Evolutionary conservation across 2,888 invertebrate genomes (phyloP), one percentile per base, ranked within the genome.

Genomic region (Pollenia griseotomentosa): DNA sequence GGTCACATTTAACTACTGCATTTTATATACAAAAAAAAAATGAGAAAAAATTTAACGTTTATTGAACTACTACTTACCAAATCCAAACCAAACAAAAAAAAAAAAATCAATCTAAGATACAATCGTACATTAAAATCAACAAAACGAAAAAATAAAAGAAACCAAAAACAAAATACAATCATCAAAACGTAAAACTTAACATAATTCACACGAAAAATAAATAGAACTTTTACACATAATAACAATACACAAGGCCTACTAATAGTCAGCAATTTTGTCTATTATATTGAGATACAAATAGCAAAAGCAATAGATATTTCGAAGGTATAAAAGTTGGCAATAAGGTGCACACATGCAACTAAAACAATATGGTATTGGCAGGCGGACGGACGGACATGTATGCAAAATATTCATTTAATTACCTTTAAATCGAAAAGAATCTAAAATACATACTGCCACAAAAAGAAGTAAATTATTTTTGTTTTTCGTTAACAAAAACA

Each of bases 381-480:
- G 33, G 6, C 33, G 6, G 33, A 33, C 33, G 33, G 33, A 33
- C 33, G 33, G 33, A 55, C 75, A 53, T 75, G 79, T 81, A 88
- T 85, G 88, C 83, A 83, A 85, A 88, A 80, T 78, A 88, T 88
- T 83, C 86, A 82, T 75, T 85, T 87, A 87, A 87, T 87, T 87
- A 87, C 87, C 87, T 87, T 84, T 78, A 82, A 87, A 84, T 84
- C 55, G 73, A 74, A 84, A 84, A 87, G 63, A 87, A 84, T 87
- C 81, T 70, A 44, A 87, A 83, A 70, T 74, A 59, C 57, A 74
- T 75, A 57, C 68, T 63, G 70, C 79, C 74, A 73, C 83, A 86
- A 83, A 78, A 78, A 63, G 59, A 77, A 70, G 83, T 77, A 71
- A 81, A 87, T 87, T 84, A 84, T 83, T 83, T 77, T 59, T 42